Conservation (phyloP, 2,113 vertebrate species). For the Ophthalmolycus amberensis region DNA sequence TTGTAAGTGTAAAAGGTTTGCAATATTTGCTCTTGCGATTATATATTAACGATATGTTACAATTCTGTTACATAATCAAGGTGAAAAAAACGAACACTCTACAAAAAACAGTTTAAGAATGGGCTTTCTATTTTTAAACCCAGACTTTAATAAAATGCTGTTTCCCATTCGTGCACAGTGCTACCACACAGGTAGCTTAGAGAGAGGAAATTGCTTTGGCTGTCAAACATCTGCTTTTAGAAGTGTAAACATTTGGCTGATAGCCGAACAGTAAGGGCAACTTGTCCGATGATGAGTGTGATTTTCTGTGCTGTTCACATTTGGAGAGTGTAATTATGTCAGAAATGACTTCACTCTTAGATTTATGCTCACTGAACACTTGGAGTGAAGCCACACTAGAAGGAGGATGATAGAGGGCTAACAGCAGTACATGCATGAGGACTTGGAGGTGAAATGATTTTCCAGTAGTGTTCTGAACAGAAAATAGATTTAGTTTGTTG, state of each 20-base stretch:
- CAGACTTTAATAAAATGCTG: background rate
- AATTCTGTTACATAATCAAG: background rate
- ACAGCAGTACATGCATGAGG: background rate
- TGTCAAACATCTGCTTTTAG: background rate
- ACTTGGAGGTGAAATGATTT: slow-evolving; percentile 29
- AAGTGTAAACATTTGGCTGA: background rate
- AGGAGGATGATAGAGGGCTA: slow-evolving; percentile 10
- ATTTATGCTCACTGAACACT: slow-evolving; percentile 24
- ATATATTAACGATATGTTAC: slow-evolving; percentile 9
- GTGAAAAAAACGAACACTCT: background rate
- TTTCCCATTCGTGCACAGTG: background rate
- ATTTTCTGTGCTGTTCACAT: slow-evolving; percentile 6
- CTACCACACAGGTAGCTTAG: background rate
- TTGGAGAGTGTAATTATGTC: slow-evolving; percentile 20
- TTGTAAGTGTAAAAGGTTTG: slow-evolving; percentile 37
- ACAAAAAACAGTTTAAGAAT: background rate
- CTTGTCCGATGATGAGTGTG: slow-evolving; percentile 16
- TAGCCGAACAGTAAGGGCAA: background rate
- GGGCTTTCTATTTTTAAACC: background rate
- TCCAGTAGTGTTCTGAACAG: slow-evolving; percentile 11
- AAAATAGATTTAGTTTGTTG: slow-evolving; percentile 32
- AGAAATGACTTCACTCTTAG: background rate
- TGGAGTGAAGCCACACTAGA: slow-evolving; percentile 10
- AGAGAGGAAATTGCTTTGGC: background rate
- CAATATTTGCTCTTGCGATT: slow-evolving; percentile 19